Evolutionary conservation across 2,888 invertebrate species (phyloP).

Genomic region (Cataglyphis albicans): DNA sequence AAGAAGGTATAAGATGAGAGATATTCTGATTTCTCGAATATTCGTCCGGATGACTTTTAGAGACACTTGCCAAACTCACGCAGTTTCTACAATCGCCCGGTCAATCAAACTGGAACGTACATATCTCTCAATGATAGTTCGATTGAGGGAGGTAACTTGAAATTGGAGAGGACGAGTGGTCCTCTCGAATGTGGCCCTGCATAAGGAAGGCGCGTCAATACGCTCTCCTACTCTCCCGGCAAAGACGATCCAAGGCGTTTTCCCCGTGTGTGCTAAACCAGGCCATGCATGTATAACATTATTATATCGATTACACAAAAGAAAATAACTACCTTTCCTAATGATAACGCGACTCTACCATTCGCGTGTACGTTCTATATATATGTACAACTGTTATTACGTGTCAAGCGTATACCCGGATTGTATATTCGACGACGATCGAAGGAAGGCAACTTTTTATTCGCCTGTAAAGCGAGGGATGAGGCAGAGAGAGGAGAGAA

Average conservation of each 20-base stretch:
- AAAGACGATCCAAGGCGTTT: slow-evolving; percentile 50
- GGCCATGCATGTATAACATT: slow-evolving; percentile 55
- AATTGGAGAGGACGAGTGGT: slow-evolving; percentile 21
- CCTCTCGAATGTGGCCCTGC: slow-evolving; percentile 8
- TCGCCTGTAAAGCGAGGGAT: neutral
- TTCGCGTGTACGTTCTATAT: slow-evolving; percentile 32
- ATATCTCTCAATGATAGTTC: slow-evolving; percentile 22
- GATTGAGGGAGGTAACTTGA: slow-evolving; percentile 31
- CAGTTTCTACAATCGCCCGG: neutral
- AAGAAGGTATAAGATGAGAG: too few relatives aligned
- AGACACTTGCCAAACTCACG: neutral
- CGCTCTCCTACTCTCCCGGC: slow-evolving; percentile 35
- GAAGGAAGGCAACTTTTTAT: slow-evolving; percentile 13
- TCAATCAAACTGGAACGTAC: neutral
- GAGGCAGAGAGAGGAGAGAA: neutral
- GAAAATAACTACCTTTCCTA: slow-evolving; percentile 52
- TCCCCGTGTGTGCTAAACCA: slow-evolving; percentile 40
- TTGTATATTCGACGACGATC: slow-evolving; percentile 19
- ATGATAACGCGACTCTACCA: slow-evolving; percentile 47
- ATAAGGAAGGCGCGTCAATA: slow-evolving; percentile 39
- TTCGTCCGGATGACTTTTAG: neutral
- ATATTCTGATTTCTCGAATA: neutral
- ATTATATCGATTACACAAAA: slow-evolving; percentile 58
- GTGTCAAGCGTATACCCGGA: slow-evolving; percentile 19
- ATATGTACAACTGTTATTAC: slow-evolving; percentile 41